These are phyloP conservation scores for Staurois parvus DNA, from an alignment of 2,797 vertebrate species.

Conservation along the genomic window DNA sequence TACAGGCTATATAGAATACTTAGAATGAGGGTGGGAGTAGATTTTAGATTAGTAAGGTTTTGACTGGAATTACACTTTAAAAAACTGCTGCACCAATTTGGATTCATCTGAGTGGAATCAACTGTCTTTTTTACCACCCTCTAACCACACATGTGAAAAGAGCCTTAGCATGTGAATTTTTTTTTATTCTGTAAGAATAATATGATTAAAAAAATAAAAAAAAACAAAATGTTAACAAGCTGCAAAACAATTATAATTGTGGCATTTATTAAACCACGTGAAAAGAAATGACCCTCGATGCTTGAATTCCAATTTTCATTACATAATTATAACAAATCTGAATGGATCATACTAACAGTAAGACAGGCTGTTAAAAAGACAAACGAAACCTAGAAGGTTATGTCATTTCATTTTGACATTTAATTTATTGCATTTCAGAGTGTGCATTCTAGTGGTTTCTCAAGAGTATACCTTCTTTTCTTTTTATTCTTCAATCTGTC, in stretches of 20 bases:
- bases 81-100: no score
- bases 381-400: conserved; percentile 66
- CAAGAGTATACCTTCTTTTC: conserved; percentile 61
- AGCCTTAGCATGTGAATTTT: no score
- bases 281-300: conserved; percentile 22
- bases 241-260: conserved; percentile 55
- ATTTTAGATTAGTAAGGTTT: no score
- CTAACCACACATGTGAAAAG: no score
- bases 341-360: conserved; percentile 58
- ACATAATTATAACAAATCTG: conserved; percentile 66
- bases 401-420: conserved; percentile 63
- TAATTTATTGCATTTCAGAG: conserved; percentile 68
- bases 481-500: conserved; percentile 62
- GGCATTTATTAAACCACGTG: conserved; percentile 62
- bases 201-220: no score
- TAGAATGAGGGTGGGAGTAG: no score
- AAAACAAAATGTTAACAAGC: conserved; percentile 1
- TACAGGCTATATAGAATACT: no score
- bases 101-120: no score
- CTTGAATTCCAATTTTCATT: conserved; percentile 25
- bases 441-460: conserved; percentile 57
- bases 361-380: conserved; percentile 27
- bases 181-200: no score
- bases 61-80: no score
- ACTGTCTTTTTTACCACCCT: no score